phyloP scores from a whole-genome alignment of 1,140 invertebrate genomes.

The Ostrea edulis region DNA sequence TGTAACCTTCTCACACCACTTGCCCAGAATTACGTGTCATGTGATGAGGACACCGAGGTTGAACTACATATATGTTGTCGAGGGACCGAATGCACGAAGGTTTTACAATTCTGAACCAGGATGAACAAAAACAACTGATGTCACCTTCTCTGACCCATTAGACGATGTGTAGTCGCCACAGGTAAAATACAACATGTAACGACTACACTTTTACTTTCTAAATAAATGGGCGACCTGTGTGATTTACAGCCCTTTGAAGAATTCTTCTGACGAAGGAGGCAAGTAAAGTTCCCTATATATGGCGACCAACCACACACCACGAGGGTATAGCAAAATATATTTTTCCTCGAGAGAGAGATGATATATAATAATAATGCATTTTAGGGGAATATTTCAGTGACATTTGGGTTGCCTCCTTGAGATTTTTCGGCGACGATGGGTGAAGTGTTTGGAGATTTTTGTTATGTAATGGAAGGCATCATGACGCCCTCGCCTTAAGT shows the following conservation, averaged over 20 bases:
- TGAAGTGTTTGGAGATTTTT: constrained; percentile 11
- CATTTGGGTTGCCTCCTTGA: constrained; percentile 17
- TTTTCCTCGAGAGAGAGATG: not conserved
- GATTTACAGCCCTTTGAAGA: constrained; percentile 38
- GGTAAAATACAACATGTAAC: constrained; percentile 32
- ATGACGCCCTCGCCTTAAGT: constrained; percentile 29
- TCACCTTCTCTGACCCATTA: constrained; percentile 2
- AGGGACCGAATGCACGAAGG: not conserved
- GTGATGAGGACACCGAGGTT: not conserved
- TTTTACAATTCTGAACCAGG: constrained; percentile 33
- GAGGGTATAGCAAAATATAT: constrained; percentile 19
- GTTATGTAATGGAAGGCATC: constrained; percentile 30
- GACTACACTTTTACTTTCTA: constrained; percentile 25
- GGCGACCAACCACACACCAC: constrained; percentile 27
- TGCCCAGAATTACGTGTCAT: constrained; percentile 22
- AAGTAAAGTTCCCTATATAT: constrained; percentile 18
- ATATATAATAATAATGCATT: constrained; percentile 20
- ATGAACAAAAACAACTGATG: constrained; percentile 35
- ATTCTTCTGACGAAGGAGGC: constrained; percentile 31
- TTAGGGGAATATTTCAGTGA: constrained; percentile 24
- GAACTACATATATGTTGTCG: not conserved
- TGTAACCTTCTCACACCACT: constrained; percentile 8
- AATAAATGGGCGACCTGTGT: constrained; percentile 36
- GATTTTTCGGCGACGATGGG: constrained; percentile 2
- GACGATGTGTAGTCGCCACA: constrained; percentile 21